These are phyloP conservation scores for Escarpia spicata DNA, from an alignment of 2,888 invertebrate species.

Conservation along the genomic window DNA sequence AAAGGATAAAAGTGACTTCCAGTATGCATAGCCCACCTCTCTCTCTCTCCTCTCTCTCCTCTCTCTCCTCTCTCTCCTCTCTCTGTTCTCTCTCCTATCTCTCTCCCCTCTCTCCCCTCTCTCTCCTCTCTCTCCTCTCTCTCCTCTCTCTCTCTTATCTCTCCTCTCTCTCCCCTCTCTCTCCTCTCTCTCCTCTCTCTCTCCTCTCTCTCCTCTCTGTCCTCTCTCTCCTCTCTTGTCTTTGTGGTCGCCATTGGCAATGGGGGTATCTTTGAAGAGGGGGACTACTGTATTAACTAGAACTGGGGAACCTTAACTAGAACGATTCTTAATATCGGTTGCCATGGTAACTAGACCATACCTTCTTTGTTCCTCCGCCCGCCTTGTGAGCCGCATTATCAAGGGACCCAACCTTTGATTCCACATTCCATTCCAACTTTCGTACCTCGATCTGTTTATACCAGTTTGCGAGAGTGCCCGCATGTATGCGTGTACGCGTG, in stretches of 20 bases:
- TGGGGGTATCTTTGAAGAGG: no score
- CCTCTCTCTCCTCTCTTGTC: no score
- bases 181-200: no score
- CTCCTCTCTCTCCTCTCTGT: not conserved
- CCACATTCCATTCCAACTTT: constrained; percentile 36
- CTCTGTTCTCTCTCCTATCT: not conserved
- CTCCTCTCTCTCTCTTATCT: no score
- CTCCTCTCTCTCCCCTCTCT: no score
- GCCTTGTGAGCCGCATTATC: constrained; percentile 39
- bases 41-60: not conserved
- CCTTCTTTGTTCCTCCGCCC: constrained; percentile 38
- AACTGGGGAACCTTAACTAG: not conserved
- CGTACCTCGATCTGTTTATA: constrained; percentile 33
- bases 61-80: not conserved
- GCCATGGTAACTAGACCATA: constrained; percentile 21
- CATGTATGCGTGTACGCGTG: not conserved
- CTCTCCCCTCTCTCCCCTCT: not conserved
- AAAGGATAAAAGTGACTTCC: no score
- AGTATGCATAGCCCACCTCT: not conserved
- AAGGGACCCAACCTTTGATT: constrained; percentile 41
- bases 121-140: no score
- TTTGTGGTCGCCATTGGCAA: no score
- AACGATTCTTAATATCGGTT: not conserved
- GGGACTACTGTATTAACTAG: not conserved
- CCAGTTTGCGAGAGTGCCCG: not conserved